A percentile compares a stretch with the other conserved stretches of the same genome.
phyloP scores from a whole-genome alignment of 2,888 invertebrate genomes.

The Limnephilus lunatus region DNA sequence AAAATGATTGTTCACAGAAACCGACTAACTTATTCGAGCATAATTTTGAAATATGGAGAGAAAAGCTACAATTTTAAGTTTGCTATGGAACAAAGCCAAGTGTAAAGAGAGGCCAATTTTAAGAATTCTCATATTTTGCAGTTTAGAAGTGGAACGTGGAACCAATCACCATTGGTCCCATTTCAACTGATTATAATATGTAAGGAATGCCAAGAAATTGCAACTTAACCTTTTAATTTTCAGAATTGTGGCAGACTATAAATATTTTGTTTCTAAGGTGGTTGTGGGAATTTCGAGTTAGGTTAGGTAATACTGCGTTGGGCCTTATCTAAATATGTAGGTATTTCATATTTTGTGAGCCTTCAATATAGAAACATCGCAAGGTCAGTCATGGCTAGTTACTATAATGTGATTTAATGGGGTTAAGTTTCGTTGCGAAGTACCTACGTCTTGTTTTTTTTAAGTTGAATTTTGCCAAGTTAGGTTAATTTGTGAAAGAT shows the following conservation, averaged over 20 bases:
- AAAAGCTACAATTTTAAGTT: not conserved
- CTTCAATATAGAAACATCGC: too few species aligned
- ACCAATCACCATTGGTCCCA: not conserved
- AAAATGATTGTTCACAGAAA: not conserved
- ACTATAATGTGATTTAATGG: too few species aligned
- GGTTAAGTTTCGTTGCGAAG: too few species aligned
- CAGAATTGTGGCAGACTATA: not conserved
- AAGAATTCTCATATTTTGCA: not conserved
- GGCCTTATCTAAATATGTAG: too few species aligned
- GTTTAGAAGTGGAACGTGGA: not conserved
- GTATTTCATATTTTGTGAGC: too few species aligned
- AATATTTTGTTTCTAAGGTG: not conserved
- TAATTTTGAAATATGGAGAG: not conserved
- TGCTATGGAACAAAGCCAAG: not conserved
- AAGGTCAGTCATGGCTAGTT: too few species aligned
- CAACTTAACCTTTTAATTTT: not conserved
- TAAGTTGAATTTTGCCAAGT: too few species aligned
- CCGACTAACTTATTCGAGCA: not conserved
- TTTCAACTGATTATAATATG: not conserved
- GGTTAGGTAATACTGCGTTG: too few species aligned
- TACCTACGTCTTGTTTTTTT: too few species aligned
- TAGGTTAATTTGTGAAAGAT: too few species aligned
- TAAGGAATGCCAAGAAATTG: not conserved
- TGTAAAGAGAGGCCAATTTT: not conserved
- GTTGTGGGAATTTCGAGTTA: too few species aligned